Evolutionary conservation across 2,113 vertebrate genomes (phyloP), one percentile per base, ranked within the genome.

Genomic region (Nanorana parkeri): DNA sequence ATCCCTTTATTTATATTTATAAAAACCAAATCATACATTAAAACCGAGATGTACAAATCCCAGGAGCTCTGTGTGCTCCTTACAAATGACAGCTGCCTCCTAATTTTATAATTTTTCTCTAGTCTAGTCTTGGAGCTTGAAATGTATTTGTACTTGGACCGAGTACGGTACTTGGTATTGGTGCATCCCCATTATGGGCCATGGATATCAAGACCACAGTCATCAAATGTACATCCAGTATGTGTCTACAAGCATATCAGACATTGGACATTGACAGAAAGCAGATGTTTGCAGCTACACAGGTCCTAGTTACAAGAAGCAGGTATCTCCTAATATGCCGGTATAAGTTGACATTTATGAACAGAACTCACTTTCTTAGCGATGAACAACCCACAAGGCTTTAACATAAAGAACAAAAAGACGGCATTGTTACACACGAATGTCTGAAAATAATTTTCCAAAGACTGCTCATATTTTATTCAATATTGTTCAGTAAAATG

Each of bases 211-310:
- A 47, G 32, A 41, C 65, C 28, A 19, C 58, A 63, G 56, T 56
- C 60, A 74, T 81, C 68, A 73, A 65, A 71, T 24, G 55, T 60
- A 29, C 79, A 81, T n/a, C n/a, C n/a, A n/a, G n/a, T 41, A 81
- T 81, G 79, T 81, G 58, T 51, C 51, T 73, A 52, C 41, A 36
- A 17, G 32, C 19, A 47, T 13, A 64, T 36, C 29, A 32, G 67
- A 64, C 78, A 60, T 80, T 63, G 60, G 67, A 21, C 56, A 64
- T 21, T 73, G 69, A 81, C 56, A 51, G n/a, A 74, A 74, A 81
- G 64, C 79, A 81, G 66, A 81, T 41, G 66, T 26, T 52, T 26
- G 58, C 60, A 52, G 58, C 73, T 65, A 52, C 72, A 73, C 60
- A 41, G 29, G 54, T 81, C 65, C 58, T 24, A 26, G 41, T 81